Conservation (phyloP, 2,888 invertebrate genomes). For the Aphidius colemani region DNA sequence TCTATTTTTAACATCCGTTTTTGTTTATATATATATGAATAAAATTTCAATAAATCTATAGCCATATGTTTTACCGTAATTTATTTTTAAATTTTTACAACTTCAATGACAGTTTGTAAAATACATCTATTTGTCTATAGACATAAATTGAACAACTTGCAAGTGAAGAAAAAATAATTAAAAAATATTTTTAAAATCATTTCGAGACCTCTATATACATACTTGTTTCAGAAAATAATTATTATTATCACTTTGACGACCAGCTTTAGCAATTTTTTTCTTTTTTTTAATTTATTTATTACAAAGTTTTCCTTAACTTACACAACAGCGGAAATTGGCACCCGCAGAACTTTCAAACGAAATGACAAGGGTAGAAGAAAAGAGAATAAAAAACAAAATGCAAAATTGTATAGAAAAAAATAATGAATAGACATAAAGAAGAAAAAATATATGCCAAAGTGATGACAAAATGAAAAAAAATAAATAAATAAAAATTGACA, state of each 20-base stretch:
- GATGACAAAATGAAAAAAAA: not conserved
- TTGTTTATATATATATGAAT: not conserved
- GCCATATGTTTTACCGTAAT: conserved; percentile 36
- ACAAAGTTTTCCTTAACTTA: conserved; percentile 36
- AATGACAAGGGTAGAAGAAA: conserved; percentile 49
- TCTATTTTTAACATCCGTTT: conserved; percentile 4
- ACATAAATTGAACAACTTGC: conserved; percentile 27
- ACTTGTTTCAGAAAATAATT: conserved; percentile 31
- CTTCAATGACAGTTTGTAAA: too few species aligned
- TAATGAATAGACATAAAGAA: not conserved
- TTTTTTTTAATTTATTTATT: conserved; percentile 10
- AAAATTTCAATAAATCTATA: conserved; percentile 10
- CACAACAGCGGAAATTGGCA: conserved; percentile 48
- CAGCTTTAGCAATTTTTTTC: not conserved
- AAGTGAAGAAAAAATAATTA: conserved; percentile 27
- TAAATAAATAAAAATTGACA: not conserved
- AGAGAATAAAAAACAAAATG: conserved; percentile 31
- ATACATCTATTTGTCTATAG: too few species aligned
- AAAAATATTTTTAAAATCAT: not conserved
- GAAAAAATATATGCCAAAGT: too few species aligned
- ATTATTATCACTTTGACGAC: conserved; percentile 42
- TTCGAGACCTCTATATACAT: conserved; percentile 5
- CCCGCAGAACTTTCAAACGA: conserved; percentile 33
- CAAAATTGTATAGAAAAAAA: too few species aligned
- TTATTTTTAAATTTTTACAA: conserved; percentile 35